phyloP scores from a whole-genome alignment of 2,113 vertebrate species.

The Sclerurus mexicanus region DNA sequence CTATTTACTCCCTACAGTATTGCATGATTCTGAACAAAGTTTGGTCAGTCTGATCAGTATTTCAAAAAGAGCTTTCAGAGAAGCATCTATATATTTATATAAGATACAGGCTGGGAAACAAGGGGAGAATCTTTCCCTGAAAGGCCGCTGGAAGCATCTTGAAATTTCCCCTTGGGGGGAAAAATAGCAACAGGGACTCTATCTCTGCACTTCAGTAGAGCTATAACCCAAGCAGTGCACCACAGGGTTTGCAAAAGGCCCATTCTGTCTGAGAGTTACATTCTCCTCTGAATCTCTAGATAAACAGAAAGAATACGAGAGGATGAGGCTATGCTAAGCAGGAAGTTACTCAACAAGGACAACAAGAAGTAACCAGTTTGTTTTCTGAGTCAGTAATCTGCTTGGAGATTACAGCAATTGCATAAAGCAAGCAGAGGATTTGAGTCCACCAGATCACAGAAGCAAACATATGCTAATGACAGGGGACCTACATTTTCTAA shows the following conservation, averaged over 20 bases:
- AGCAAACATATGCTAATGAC: neutral
- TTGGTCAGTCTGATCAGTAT: neutral
- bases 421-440: constrained; percentile 23
- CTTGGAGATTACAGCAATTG: constrained; percentile 47
- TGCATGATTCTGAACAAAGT: neutral
- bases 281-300: neutral
- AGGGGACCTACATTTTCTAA: neutral
- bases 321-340: neutral
- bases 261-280: neutral
- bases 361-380: neutral
- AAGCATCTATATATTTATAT: neutral
- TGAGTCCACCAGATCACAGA: neutral
- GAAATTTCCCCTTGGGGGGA: neutral
- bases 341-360: constrained; percentile 33
- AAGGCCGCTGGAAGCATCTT: neutral
- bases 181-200: neutral
- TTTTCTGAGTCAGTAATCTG: constrained; percentile 48
- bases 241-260: neutral
- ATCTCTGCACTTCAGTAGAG: neutral
- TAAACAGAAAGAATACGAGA: neutral
- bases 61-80: neutral
- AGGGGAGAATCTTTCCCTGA: neutral
- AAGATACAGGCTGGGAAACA: neutral
- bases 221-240: neutral
- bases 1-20: neutral